Evolutionary conservation across 2,113 vertebrate genomes (phyloP), one percentile per base, ranked within the genome.

Genomic region (Plestiodon gilberti): DNA sequence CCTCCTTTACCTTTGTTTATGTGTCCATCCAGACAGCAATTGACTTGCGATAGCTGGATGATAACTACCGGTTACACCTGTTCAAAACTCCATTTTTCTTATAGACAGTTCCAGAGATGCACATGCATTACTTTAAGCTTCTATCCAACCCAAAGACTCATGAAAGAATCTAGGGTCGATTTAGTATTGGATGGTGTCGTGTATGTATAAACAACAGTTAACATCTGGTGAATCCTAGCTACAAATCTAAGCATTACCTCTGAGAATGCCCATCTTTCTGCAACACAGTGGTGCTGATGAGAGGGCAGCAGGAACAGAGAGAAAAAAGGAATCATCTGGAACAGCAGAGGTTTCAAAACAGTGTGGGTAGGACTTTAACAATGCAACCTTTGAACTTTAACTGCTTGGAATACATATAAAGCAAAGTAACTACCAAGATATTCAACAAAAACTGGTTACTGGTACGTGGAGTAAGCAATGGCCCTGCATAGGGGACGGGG

Each of bases 381-480:
- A 84, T 1, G 9, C 59, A 65, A 15, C 59, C 62, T 22, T 67
- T 85, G 70, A 81, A 64, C 48, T 90, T 48, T 85, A 88, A 30
- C 70, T 67, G 61, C 65, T 88, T 77, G 90, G 52, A 35, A 79
- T 65, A 75, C 17, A 62, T 17, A 70, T 83, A 87, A 91, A 90
- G 90, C 84, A 86, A 95, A 94, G 92, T 38, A 0, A 69, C 75
- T 90, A 78, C 28, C 25, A 48, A 74, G 78, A 28, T 87, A 74
- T 71, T 87, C 83, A 64, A 89, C 65, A 86, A 69, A 83, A 57
- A 2, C 3, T 4, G 78, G 82, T 91, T 78, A 6, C 3, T 4
- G 69, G 82, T 90, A 71, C 88, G 80, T 91, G 93, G 93, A 89
- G 87, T 76, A 40, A 71, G 88, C 87, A 75, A 64, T 0, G 0